phyloP scores from a whole-genome alignment of 2,113 vertebrate species.

The Odontesthes bonariensis region DNA sequence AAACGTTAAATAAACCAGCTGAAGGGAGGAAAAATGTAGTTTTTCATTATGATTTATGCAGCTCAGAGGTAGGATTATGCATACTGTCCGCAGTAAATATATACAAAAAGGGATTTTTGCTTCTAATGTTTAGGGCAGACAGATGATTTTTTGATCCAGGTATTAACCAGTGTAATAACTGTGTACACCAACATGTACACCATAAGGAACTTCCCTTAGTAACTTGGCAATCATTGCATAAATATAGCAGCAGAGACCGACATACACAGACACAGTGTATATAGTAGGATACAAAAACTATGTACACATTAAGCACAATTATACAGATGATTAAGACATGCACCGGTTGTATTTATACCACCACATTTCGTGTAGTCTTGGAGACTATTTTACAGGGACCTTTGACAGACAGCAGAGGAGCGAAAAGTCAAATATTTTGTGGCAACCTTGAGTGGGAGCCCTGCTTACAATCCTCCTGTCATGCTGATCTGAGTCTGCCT shows the following conservation, averaged over 20 bases:
- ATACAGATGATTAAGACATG: constrained; percentile 36
- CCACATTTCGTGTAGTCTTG: constrained; percentile 11
- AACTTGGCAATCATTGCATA: constrained; percentile 28
- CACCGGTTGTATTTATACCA: constrained; percentile 27
- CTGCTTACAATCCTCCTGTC: constrained; percentile 36
- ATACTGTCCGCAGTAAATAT: too few relatives aligned
- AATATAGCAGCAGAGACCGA: too few relatives aligned
- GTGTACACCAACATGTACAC: constrained; percentile 28
- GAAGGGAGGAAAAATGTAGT: too few relatives aligned
- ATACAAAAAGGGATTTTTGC: too few relatives aligned
- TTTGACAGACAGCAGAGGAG: constrained; percentile 41
- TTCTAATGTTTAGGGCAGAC: too few relatives aligned
- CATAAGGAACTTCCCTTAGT: constrained; percentile 37
- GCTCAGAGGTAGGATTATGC: too few relatives aligned
- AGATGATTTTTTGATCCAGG: too few relatives aligned
- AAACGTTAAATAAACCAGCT: too few relatives aligned
- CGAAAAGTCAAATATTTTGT: constrained; percentile 43
- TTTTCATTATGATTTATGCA: too few relatives aligned
- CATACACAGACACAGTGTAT: constrained; percentile 26
- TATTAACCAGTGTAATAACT: constrained; percentile 35
- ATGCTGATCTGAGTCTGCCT: constrained; percentile 29
- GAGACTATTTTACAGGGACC: constrained; percentile 11
- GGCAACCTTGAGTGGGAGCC: constrained; percentile 38
- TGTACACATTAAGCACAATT: constrained; percentile 44
- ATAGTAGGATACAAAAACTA: constrained; percentile 37